Percentiles rank a stretch among this genome's conserved stretches.
Evolutionary conservation across 2,888 invertebrate genomes (phyloP).

Genomic region (Eupithecia subfuscata): DNA sequence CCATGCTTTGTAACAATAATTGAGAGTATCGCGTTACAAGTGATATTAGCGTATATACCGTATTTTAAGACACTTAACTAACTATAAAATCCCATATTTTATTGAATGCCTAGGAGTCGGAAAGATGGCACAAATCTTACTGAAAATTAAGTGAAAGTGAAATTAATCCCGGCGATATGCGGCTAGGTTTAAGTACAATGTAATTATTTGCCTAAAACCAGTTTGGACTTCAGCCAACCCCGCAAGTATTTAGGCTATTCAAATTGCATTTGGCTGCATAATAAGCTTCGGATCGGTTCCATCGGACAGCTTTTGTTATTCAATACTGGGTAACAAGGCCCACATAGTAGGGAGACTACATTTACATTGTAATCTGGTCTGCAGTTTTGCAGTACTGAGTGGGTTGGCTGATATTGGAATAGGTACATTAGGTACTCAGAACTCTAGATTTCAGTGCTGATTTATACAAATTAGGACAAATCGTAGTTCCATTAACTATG

Average conservation of each 20-base stretch:
- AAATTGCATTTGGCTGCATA: constrained; percentile 21
- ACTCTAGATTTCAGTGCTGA: neutral
- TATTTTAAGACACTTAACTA: too few species aligned
- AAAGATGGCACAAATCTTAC: neutral
- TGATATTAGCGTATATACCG: neutral
- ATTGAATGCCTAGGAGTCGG: neutral
- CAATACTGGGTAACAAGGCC: constrained; percentile 22
- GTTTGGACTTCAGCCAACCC: constrained; percentile 15
- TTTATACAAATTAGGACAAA: neutral
- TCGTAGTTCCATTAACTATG: neutral
- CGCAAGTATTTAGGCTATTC: constrained; percentile 22
- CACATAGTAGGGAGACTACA: neutral
- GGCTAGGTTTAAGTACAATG: constrained; percentile 3
- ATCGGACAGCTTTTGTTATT: constrained; percentile 29
- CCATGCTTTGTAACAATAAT: neutral
- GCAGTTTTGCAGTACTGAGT: neutral
- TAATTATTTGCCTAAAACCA: constrained; percentile 20
- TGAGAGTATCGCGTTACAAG: neutral
- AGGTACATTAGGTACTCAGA: neutral
- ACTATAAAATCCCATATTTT: neutral
- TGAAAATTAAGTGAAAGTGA: neutral
- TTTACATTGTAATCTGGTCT: constrained; percentile 3
- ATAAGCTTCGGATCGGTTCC: constrained; percentile 25
- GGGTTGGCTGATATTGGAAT: neutral
- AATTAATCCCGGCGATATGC: neutral